Base-by-base conservation (phyloP, 2,888 invertebrate species). In the Monoplex corrugatus region DNA sequence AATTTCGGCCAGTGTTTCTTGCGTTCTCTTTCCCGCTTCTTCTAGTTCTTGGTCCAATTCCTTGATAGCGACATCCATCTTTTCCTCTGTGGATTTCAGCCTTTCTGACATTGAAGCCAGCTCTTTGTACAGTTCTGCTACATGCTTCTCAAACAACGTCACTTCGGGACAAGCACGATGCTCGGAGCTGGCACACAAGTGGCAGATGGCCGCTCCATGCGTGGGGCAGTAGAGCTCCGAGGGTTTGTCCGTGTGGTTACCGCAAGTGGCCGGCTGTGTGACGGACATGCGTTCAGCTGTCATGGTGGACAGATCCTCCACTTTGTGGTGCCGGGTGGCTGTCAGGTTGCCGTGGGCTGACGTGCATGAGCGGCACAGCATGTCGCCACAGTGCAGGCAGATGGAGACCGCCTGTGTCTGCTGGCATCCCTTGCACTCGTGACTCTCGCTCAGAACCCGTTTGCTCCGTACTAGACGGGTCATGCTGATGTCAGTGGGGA, bases 141-240 rank as follows among this genome's bases (percentile, higher is more conserved):
- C 43, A 10, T n/a, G 38, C 1, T 86, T 57, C 43, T 86, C 86
- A n/a, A 86, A n/a, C 1, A 38, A 28, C 72, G 28, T 63, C 28
- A 86, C 86, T 38, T 86, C 68, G 1, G 63, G 86, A 38, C 86
- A 86, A 6, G 86, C 86, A 72, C 86, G 86, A 43, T 86, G 86
- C 32, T 68, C 44, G 35, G 86, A 40, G 40, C 32, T 40, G 19
- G 72, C 86, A 43, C 86, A 86, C 28, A 38, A 28, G 8, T 63
- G 57, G 44, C 86, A 86, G 19, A 86, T 40, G 23, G 38, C 40
- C 40, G 40, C 38, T 2, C 43, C 43, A 43, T 86, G 86, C 2
- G 16, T 40, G 19, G 57, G 57, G 72, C 86, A 86, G 86, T 35
- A 86, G 35, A 68, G 86, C 23, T 86, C 43, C 28, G 40, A 50